Base-by-base conservation (phyloP, 1,140 invertebrate species). In the Dendrolimus punctatus region DNA sequence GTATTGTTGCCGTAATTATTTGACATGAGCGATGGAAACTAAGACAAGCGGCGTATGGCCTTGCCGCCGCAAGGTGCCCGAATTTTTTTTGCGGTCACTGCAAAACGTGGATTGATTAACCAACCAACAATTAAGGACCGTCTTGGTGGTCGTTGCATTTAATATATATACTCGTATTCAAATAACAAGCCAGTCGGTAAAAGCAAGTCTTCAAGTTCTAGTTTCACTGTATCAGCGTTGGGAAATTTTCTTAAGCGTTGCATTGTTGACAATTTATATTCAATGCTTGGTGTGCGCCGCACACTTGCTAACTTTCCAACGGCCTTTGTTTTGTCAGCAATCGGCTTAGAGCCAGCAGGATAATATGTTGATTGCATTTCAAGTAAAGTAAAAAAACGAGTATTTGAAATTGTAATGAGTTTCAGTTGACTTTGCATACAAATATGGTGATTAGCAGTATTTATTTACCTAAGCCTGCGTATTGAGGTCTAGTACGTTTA, bases 191-290 rank as follows among this genome's bases (percentile, higher is more conserved):
- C 46, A 57, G 44, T 54, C 48, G 23, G 23, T 51, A 52, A 55
- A 52, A 67, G 66, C 66, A 72, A 74, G 73, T 73, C 69, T 73
- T 74, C 57, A 49, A 49, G 57, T 66, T 69, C 56, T 61, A 61
- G 57, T 71, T 70, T 67, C 66, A 64, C 59, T 62, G 62, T 60
- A 52, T 58, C 59, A 56, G 43, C 47, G 58, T 72, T 75, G 67
- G 58, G 69, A 75, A 68, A 71, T 60, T 66, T 62, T 62, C 52
- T 55, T 53, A 45, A 45, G 57, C 69, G 69, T 68, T 70, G 66
- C 68, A 75, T 83, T 79, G 77, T 74, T 60, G 64, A 63, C 67
- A 57, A 76, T 83, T 82, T 76, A 76, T 85, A 85, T 85, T 79
- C 82, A 72, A 64, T 51, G 60, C 60, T 55, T 63, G 67, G 42